phyloP scores from a whole-genome alignment of 2,113 vertebrate genomes.

The Nerophis lumbriciformis region DNA sequence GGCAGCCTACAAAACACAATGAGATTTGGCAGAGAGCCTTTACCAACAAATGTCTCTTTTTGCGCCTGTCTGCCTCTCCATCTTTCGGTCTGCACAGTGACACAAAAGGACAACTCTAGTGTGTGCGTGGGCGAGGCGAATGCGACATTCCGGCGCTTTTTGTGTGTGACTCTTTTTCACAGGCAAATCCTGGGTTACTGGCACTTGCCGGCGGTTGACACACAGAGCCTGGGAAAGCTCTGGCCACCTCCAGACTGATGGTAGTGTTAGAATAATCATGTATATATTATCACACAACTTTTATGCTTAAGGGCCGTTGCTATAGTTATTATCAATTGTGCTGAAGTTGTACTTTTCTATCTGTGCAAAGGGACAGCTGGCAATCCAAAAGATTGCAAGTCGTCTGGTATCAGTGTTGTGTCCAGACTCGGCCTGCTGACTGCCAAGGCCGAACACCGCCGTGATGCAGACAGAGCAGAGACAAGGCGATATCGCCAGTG shows the following conservation, averaged over 20 bases:
- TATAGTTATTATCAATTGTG: too few relatives aligned
- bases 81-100: conserved; percentile 36
- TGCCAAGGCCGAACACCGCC: too few relatives aligned
- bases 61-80: conserved; percentile 4
- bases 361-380: too few relatives aligned
- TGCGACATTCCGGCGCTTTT: conserved; percentile 56
- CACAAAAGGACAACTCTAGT: conserved; percentile 57
- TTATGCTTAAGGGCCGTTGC: too few relatives aligned
- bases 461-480: too few relatives aligned
- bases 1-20: conserved; percentile 28
- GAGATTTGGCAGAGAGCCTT: conserved; percentile 26
- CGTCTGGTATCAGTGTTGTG: too few relatives aligned
- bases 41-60: conserved; percentile 40
- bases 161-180: conserved; percentile 48
- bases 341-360: too few relatives aligned
- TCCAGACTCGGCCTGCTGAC: too few relatives aligned
- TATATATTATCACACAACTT: too few relatives aligned
- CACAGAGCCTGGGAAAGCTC: conserved; percentile 63
- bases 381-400: too few relatives aligned
- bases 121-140: conserved; percentile 34
- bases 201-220: conserved; percentile 39
- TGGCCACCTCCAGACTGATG: conserved; percentile 39
- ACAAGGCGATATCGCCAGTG: too few relatives aligned
- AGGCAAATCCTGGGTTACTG: conserved; percentile 59
- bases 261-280: conserved; percentile 1